These are phyloP conservation scores for Muscicapa striata DNA, from an alignment of 2,797 vertebrate genomes.

Conservation along the genomic window DNA sequence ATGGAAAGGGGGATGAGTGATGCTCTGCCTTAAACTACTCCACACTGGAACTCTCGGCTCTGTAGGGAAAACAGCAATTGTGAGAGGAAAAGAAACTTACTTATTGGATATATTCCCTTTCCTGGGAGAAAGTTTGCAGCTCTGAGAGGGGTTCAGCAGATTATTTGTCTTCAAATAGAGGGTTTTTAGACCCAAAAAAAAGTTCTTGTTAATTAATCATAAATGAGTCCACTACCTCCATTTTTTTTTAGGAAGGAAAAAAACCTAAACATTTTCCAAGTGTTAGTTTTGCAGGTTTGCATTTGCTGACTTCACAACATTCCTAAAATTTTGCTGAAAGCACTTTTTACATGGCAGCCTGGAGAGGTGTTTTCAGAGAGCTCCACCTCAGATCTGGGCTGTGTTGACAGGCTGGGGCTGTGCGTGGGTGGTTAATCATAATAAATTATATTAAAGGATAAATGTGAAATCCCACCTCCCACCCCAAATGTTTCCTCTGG, in stretches of 20 bases:
- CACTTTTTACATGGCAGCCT: background rate
- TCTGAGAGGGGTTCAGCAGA: background rate
- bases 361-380: background rate
- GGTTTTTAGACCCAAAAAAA: background rate
- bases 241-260: background rate
- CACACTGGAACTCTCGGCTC: background rate
- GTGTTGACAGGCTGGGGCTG: slow-evolving; percentile 43
- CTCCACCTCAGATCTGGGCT: background rate
- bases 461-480: slow-evolving; percentile 41
- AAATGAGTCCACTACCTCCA: background rate
- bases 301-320: background rate
- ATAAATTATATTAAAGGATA: background rate
- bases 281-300: background rate
- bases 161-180: background rate
- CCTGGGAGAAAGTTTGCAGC: background rate
- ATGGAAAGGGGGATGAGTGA: background rate
- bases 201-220: background rate
- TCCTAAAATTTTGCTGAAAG: background rate
- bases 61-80: background rate
- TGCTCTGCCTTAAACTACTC: background rate
- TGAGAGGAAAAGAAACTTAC: background rate
- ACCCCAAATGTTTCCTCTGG: slow-evolving; percentile 28
- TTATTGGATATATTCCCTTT: background rate
- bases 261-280: background rate
- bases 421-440: background rate